These are phyloP conservation scores for Nemapogon koenigi DNA, from an alignment of 2,888 invertebrate species.

Conservation along the genomic window DNA sequence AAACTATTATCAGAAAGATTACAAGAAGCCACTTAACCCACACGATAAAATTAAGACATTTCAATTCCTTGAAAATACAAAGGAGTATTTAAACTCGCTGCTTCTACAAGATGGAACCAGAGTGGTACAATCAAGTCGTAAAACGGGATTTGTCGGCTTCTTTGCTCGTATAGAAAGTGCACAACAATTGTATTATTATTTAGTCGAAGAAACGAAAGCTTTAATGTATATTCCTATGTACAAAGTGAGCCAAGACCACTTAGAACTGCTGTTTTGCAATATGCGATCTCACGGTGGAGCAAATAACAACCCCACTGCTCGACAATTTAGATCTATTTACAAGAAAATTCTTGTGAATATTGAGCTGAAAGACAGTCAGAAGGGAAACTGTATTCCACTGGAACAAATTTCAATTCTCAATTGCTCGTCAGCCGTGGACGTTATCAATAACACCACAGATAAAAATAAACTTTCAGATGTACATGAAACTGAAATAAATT, in stretches of 20 bases:
- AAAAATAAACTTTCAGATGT: not conserved
- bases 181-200: constrained; percentile 1
- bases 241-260: constrained; percentile 16
- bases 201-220: not conserved
- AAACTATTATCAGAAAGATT: constrained; percentile 1
- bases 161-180: constrained; percentile 10
- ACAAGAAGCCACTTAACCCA: constrained; percentile 2
- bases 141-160: constrained; percentile 11
- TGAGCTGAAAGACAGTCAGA: constrained; percentile 12
- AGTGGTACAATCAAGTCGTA: not conserved
- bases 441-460: constrained; percentile 3
- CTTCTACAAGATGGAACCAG: not conserved
- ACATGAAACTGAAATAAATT: not conserved
- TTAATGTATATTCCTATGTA: constrained; percentile 8
- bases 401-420: constrained; percentile 17
- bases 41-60: not conserved
- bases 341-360: constrained; percentile 18
- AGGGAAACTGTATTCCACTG: constrained; percentile 17
- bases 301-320: constrained; percentile 14
- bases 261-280: constrained; percentile 15
- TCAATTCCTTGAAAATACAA: not conserved
- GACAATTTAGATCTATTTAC: constrained; percentile 17
- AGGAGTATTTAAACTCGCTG: not conserved
- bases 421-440: constrained; percentile 10
- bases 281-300: constrained; percentile 16